Conservation (phyloP, 2,888 invertebrate species). For the Metallyticus violacea region DNA sequence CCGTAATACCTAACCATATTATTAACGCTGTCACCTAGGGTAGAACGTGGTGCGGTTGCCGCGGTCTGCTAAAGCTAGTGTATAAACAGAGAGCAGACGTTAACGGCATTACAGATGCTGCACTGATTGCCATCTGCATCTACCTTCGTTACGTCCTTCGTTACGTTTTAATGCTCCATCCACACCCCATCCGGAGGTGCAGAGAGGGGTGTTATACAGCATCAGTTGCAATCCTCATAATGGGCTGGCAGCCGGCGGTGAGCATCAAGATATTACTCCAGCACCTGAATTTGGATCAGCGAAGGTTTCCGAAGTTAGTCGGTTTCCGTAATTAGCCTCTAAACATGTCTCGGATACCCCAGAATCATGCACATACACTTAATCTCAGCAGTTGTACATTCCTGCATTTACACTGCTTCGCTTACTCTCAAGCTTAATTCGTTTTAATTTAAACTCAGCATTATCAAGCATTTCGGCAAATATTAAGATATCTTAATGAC, state of each 20-base stretch:
- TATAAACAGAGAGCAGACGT: slow-evolving; percentile 13
- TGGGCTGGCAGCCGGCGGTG: neutral
- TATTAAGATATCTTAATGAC: no score
- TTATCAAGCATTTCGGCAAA: no score
- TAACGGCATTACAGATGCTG: slow-evolving; percentile 15
- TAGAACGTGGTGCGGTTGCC: slow-evolving; percentile 6
- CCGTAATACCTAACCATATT: slow-evolving; percentile 23
- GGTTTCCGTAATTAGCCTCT: neutral
- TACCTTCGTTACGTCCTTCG: slow-evolving; percentile 12
- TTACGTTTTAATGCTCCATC: slow-evolving; percentile 5
- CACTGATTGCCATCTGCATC: slow-evolving; percentile 15
- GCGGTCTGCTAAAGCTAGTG: slow-evolving; percentile 13
- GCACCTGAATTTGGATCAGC: neutral
- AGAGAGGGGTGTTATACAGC: neutral
- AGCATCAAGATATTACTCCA: neutral
- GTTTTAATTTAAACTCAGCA: no score
- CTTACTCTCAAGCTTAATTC: no score
- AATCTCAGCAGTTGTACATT: neutral
- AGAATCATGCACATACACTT: neutral
- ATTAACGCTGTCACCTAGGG: slow-evolving; percentile 24
- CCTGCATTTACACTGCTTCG: neutral
- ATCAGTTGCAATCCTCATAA: neutral
- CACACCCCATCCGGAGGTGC: neutral
- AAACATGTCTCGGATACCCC: neutral
- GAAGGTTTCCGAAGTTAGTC: neutral